Evolutionary conservation across 2,113 vertebrate genomes (phyloP), one percentile per base, ranked within the genome.

Genomic region (Montifringilla adamsi): DNA sequence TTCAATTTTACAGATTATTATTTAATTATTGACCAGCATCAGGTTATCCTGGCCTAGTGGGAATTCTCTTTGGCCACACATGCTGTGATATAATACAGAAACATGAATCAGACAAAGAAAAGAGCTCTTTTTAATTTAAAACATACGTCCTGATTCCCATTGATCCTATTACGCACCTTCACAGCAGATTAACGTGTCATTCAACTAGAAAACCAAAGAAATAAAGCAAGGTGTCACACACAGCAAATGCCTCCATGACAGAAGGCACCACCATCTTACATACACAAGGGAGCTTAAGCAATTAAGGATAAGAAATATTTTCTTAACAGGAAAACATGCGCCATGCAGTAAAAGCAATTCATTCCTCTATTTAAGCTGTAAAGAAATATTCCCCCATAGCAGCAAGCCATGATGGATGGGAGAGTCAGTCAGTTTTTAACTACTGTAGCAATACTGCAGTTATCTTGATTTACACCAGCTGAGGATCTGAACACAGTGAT

Each of bases 391-490:
- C 27, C 63, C 49, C 47, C 27, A 47, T 26, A 64, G 62, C 53
- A 84, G 52, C 37, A 26, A 53, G 28, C n/a, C 43, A 49, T 72
- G 66, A 92, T 84, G 26, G 56, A 87, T 84, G 22, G 49, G n/a
- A 94, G 31, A 87, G 49, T 68, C 91, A 84, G 80, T 87, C 74
- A 89, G 70, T 76, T 96, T 96, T 95, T 82, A 95, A 95, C 94
- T 95, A 92, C 88, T 89, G 70, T 92, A 94, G 73, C 70, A 91
- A 91, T 89, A 85, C 70, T 87, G 72, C 39, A 93, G 84, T 87
- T 95, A 95, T 93, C 84, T 87, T 93, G 93, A 94, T 97, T 91
- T 96, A 96, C 85, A 94, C 78, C 87, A 95, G 82, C 81, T 90
- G 95, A 94, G 72, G 82, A 93, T 93, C 93, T 90, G 90, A 95